These are phyloP conservation scores for Excalfactoria chinensis DNA, from an alignment of 2,113 vertebrate species.

Conservation along the genomic window DNA sequence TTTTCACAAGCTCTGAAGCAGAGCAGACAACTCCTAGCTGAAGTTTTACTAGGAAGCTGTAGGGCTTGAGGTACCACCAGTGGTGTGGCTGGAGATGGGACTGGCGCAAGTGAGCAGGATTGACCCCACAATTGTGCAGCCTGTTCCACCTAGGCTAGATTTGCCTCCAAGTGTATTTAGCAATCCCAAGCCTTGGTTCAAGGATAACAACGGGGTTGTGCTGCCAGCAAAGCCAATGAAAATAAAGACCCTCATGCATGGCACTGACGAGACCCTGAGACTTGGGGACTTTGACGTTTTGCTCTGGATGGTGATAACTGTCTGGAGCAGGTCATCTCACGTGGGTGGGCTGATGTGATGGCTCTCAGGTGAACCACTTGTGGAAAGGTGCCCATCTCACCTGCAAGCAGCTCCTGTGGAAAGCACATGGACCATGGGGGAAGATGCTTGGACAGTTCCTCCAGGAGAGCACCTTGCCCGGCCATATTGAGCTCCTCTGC, in stretches of 20 bases:
- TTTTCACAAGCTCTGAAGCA: neutral
- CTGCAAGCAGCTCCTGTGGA: neutral
- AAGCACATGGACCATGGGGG: rapidly evolving
- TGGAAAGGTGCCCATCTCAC: neutral
- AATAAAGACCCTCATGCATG: neutral
- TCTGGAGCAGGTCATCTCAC: neutral
- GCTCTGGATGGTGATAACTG: neutral
- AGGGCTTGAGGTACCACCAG: neutral
- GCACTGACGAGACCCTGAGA: neutral
- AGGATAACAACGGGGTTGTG: neutral
- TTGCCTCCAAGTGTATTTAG: neutral
- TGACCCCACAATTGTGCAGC: neutral
- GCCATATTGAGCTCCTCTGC: neutral
- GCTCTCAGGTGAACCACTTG: neutral
- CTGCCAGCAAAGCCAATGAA: neutral
- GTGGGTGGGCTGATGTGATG: neutral
- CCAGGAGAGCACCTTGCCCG: neutral
- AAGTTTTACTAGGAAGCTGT: neutral
- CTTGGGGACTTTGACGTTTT: neutral
- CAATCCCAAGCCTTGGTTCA: neutral
- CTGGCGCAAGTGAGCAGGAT: neutral
- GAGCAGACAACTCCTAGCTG: neutral
- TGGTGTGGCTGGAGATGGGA: neutral
- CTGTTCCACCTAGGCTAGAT: rapidly evolving
- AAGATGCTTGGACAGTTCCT: neutral